Evolutionary conservation across 1,140 invertebrate species (phyloP).

Genomic region (Saccostrea cuccullata): DNA sequence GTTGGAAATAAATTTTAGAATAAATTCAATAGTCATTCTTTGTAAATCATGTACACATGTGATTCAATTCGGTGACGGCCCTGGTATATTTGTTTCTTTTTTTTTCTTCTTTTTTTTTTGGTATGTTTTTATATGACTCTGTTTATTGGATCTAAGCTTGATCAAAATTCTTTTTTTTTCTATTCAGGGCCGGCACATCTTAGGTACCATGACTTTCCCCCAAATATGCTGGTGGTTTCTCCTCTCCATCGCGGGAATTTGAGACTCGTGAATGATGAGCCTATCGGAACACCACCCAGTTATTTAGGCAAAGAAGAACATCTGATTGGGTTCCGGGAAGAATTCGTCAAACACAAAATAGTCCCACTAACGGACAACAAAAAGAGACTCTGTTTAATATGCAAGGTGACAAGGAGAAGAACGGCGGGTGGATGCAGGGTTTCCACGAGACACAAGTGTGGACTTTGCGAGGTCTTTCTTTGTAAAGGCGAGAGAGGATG

Average conservation of each 20-base stretch:
- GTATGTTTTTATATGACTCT: not conserved
- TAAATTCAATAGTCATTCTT: no score
- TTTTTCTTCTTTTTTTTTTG: not conserved
- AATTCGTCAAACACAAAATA: conserved; percentile 1
- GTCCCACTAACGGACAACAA: not conserved
- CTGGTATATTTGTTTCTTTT: not conserved
- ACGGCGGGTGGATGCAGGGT: conserved; percentile 1
- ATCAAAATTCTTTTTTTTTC: not conserved
- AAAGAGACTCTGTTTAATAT: not conserved
- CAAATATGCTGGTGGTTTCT: conserved; percentile 13
- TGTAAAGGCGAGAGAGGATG: conserved; percentile 20
- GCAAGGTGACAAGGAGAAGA: not conserved
- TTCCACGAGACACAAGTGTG: conserved; percentile 17
- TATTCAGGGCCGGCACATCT: conserved; percentile 16
- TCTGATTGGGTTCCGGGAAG: not conserved
- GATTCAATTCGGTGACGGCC: not conserved
- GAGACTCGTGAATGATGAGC: not conserved
- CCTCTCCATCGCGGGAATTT: not conserved
- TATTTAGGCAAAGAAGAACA: not conserved
- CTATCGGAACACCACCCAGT: not conserved
- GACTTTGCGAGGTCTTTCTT: not conserved
- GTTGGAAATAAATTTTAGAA: no score
- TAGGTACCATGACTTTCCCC: not conserved
- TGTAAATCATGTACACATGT: not conserved
- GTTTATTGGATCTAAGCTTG: not conserved